phyloP scores from a whole-genome alignment of 2,888 invertebrate species.

The Agriotes lineatus region DNA sequence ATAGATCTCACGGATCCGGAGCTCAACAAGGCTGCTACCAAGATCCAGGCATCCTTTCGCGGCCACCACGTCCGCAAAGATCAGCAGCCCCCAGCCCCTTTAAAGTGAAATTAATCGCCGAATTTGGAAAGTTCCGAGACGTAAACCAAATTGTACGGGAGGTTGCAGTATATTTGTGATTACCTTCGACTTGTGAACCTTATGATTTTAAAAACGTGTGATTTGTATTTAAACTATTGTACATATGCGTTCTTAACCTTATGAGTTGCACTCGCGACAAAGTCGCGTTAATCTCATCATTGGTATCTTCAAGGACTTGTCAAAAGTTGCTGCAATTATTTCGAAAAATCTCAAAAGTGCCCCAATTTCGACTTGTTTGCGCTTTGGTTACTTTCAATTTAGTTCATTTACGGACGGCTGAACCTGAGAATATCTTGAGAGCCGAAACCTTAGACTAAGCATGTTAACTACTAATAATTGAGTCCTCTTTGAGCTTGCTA shows the following conservation, averaged over 20 bases:
- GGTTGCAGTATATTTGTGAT: slow-evolving; percentile 1
- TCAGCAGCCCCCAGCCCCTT: slow-evolving; percentile 58
- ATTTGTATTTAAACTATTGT: background rate
- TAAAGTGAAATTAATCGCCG: slow-evolving; percentile 19
- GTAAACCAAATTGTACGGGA: slow-evolving; percentile 3
- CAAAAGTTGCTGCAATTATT: no score
- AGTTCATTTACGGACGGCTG: no score
- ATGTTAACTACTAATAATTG: background rate
- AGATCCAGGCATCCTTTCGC: slow-evolving; percentile 93
- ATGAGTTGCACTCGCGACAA: no score
- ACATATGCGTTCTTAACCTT: background rate
- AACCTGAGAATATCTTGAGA: no score
- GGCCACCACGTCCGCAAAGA: slow-evolving; percentile 91
- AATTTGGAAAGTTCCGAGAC: background rate
- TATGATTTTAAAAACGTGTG: background rate
- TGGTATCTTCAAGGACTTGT: no score
- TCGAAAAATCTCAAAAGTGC: no score
- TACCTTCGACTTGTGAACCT: slow-evolving; percentile 7
- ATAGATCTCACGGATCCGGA: slow-evolving; percentile 90
- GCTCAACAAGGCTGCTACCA: slow-evolving; percentile 89
- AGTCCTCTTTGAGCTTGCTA: slow-evolving; percentile 1
- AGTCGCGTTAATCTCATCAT: no score
- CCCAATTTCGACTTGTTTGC: no score
- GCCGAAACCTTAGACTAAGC: no score
- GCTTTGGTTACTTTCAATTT: no score